A percentile compares a stretch with the other conserved stretches of the same genome.
phyloP scores from a whole-genome alignment of 1,140 invertebrate species.

The Chrysopa pallens region DNA sequence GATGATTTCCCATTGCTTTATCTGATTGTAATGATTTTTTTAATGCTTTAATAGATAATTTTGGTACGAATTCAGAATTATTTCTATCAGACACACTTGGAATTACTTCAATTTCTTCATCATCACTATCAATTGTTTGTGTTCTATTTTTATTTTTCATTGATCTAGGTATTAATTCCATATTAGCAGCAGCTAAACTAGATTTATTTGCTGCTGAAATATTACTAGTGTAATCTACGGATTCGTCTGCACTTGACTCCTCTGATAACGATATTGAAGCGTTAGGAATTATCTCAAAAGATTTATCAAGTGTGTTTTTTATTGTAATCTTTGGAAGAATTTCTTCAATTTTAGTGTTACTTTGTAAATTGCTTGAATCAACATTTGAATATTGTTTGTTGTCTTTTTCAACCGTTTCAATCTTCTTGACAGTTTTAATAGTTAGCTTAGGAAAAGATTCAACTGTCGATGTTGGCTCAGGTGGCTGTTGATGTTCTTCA shows the following conservation, averaged over 20 bases:
- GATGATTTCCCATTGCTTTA: neutral
- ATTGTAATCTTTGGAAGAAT: conserved; percentile 6
- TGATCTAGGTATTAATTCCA: neutral
- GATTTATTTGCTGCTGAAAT: too few relatives aligned
- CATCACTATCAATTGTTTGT: conserved; percentile 13
- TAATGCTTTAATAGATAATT: conserved; percentile 19
- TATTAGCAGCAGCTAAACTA: too few relatives aligned
- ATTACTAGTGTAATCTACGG: too few relatives aligned
- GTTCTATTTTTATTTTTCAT: neutral
- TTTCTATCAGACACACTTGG: conserved; percentile 7
- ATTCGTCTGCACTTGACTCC: too few relatives aligned
- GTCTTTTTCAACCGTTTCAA: conserved; percentile 17
- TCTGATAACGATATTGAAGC: too few relatives aligned
- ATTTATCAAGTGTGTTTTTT: neutral
- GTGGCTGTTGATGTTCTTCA: conserved; percentile 3
- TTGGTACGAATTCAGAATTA: conserved; percentile 10
- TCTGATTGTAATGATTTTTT: conserved; percentile 12
- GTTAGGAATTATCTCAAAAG: neutral
- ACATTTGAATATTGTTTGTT: conserved; percentile 19
- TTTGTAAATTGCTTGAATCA: conserved; percentile 18
- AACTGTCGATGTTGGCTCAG: too few relatives aligned
- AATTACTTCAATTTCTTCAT: conserved; percentile 9
- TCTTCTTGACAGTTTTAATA: conserved; percentile 19
- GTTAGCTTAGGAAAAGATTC: conserved; percentile 17
- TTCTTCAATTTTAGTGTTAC: conserved; percentile 16